These are phyloP conservation scores for Urechis unicinctus DNA, from an alignment of 2,888 invertebrate genomes.

Conservation along the genomic window DNA sequence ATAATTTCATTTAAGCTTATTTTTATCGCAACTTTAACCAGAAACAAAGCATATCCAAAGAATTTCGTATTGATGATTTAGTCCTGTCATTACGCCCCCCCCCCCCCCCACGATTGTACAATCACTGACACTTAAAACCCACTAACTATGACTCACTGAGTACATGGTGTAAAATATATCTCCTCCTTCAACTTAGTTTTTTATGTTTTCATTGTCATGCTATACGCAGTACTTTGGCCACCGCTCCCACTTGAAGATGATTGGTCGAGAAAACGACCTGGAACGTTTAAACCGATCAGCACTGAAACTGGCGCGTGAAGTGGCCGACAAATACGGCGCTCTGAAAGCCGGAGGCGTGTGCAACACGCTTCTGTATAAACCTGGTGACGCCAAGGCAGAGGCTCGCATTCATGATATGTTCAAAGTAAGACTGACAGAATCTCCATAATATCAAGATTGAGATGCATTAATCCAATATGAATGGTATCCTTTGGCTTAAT, in stretches of 20 bases:
- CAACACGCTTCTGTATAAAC: conserved; percentile 33
- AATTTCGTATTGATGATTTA: not conserved
- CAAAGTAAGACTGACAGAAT: too few relatives aligned
- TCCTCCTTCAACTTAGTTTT: too few relatives aligned
- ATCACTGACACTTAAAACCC: conserved; percentile 8
- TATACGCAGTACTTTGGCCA: conserved; percentile 48
- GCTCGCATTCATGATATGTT: conserved; percentile 28
- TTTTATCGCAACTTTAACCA: too few relatives aligned
- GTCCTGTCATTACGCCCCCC: not conserved
- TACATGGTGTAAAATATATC: too few relatives aligned
- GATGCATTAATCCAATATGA: too few relatives aligned
- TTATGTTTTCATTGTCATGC: too few relatives aligned
- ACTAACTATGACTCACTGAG: too few relatives aligned
- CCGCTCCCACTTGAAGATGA: conserved; percentile 33
- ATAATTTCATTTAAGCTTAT: too few relatives aligned
- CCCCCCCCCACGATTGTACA: not conserved
- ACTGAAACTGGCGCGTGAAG: conserved; percentile 37
- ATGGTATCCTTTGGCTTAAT: too few relatives aligned
- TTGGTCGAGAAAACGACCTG: conserved; percentile 36
- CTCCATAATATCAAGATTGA: too few relatives aligned
- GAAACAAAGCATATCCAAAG: too few relatives aligned
- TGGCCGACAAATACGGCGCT: conserved; percentile 37
- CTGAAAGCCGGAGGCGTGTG: conserved; percentile 45
- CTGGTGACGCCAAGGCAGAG: conserved; percentile 21
- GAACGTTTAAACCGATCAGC: conserved; percentile 35